These are phyloP conservation scores for Darevskia nairensis DNA, from an alignment of 2,797 vertebrate genomes.

Conservation along the genomic window DNA sequence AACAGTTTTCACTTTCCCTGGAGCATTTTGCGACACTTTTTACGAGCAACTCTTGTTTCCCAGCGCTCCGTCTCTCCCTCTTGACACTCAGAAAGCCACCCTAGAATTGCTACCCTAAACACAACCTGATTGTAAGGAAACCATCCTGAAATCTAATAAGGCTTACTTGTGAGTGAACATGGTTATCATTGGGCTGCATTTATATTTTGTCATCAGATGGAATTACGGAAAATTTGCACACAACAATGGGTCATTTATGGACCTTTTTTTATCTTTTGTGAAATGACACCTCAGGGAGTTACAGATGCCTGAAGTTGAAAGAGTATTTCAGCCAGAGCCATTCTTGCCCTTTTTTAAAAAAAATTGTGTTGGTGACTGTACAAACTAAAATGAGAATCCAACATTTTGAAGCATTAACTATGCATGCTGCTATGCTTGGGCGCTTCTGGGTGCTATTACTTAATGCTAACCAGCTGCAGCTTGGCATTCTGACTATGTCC, in stretches of 20 bases:
- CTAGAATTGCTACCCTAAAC: constrained; percentile 7
- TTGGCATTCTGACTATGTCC: neutral
- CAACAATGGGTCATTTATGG: constrained; percentile 1
- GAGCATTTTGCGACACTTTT: neutral
- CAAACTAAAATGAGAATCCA: constrained; percentile 35
- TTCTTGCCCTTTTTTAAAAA: constrained; percentile 11
- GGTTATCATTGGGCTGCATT: neutral
- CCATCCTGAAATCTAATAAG: neutral
- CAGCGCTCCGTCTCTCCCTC: neutral
- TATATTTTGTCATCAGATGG: constrained; percentile 6
- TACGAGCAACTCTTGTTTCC: neutral
- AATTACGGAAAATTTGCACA: neutral
- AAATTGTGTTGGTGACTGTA: neutral
- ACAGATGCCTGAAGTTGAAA: constrained; percentile 28
- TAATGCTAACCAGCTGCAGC: neutral
- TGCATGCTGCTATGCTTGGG: neutral
- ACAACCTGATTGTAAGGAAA: neutral
- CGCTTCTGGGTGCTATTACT: neutral
- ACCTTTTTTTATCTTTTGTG: constrained; percentile 5
- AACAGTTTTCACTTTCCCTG: neutral
- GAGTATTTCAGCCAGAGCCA: neutral
- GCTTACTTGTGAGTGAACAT: neutral
- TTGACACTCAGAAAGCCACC: neutral
- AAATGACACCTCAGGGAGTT: constrained; percentile 42
- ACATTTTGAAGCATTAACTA: constrained; percentile 9